Conservation (phyloP, 2,113 vertebrate genomes). For the Tragulus kanchil region DNA sequence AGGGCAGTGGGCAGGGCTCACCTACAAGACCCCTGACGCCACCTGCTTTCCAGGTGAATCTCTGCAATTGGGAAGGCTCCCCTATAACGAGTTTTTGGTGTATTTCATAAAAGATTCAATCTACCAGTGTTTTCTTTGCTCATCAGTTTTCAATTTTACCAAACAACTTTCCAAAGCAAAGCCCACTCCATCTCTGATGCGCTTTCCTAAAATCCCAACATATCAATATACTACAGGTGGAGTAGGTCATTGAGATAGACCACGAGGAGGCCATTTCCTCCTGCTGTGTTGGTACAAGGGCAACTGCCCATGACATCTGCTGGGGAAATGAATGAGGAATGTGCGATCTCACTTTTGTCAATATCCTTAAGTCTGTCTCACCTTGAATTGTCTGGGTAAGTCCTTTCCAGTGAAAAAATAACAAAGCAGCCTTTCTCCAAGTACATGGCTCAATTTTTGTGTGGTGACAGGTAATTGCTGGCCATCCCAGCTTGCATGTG, state of each 20-base stretch:
- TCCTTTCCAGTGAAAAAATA: slow-evolving; percentile 64
- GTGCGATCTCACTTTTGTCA: not conserved
- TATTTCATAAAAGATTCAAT: not conserved
- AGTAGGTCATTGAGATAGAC: not conserved
- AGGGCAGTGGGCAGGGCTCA: rapidly evolving
- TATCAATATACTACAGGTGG: not conserved
- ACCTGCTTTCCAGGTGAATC: rapidly evolving
- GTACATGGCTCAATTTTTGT: not conserved
- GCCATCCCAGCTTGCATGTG: not conserved
- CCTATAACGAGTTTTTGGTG: not conserved
- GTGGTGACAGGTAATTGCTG: slow-evolving; percentile 23
- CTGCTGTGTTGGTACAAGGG: not conserved
- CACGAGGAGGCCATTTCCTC: not conserved
- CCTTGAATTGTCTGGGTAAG: slow-evolving; percentile 68
- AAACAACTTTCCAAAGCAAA: not conserved
- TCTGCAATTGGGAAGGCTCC: not conserved
- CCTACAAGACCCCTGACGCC: rapidly evolving
- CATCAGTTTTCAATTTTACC: not conserved
- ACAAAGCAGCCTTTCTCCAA: slow-evolving; percentile 56
- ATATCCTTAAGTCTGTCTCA: slow-evolving; percentile 23
- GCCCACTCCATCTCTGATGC: not conserved
- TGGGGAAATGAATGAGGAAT: slow-evolving; percentile 19
- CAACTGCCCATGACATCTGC: not conserved
- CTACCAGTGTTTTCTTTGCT: not conserved
- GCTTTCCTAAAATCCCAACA: not conserved